Base-by-base conservation (phyloP, 1,140 invertebrate genomes). In the Campoletis sonorensis region DNA sequence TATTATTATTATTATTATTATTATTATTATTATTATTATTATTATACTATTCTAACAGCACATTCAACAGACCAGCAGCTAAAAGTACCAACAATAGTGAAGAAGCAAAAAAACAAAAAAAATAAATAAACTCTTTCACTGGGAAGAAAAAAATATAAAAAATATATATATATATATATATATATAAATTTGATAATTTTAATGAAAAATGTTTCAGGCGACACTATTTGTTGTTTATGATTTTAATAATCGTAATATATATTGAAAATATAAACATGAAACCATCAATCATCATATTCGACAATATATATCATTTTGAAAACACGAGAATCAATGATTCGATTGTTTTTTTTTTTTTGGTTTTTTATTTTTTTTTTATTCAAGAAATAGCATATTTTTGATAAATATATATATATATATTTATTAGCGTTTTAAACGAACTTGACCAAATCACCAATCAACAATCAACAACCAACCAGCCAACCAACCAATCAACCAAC, bases 401-500 rank as follows among this genome's bases (percentile, higher is more conserved):
- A n/a, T n/a, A n/a, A n/a, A n/a, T n/a, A n/a, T n/a, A 23, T 58
- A 58, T 58, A 2, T 2, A 58, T 58, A 58, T 58, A 58, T 58
- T 3, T 64, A 23, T 49, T 49, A 73, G n/a, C 64, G 58, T 73
- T 18, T 75, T 67, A 51, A 45, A 82, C 61, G 27, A 82, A 80
- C 23, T 75, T 26, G 49, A 75, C 49, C 23, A 49, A 68, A 79
- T 79, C 37, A 49, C 30, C 40, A 79, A 49, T 71, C 51, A 58
- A 80, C 30, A 71, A 45, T 73, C 72, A 72, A 82, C 73, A 80
- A 82, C 64, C 73, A 73, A 79, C 81, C 76, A 82, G 71, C 79
- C 81, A 78, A 79, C 81, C 81, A 82, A 82, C 81, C 81, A 82
- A 58, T 79, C 77, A 82, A 54, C 80, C 79, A 79, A 79, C 81